Evolutionary conservation across 2,113 vertebrate genomes (phyloP).

Genomic region (Salvator merianae): DNA sequence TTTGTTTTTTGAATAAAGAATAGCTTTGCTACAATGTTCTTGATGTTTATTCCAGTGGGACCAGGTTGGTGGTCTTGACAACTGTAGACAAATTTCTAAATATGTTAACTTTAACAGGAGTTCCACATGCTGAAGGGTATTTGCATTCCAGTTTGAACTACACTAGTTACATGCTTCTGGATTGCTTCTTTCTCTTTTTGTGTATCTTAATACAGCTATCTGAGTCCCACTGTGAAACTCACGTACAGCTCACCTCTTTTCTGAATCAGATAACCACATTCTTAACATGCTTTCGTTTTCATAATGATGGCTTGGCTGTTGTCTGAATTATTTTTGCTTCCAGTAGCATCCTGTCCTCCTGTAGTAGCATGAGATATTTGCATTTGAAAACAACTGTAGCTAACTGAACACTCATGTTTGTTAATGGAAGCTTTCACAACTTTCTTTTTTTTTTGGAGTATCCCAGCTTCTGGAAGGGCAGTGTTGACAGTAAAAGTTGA

Average conservation of each 20-base stretch:
- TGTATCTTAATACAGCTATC: not conserved
- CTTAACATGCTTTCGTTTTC: not conserved
- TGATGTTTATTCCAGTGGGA: too few species aligned
- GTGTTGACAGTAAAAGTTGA: not conserved
- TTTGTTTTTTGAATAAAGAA: too few species aligned
- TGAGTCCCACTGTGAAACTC: not conserved
- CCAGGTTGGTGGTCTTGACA: too few species aligned
- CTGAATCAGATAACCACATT: not conserved
- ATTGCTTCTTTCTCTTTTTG: not conserved
- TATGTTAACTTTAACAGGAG: too few species aligned
- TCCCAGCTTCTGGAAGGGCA: not conserved
- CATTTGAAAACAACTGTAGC: too few species aligned
- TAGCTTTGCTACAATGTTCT: too few species aligned
- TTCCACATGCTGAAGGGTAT: not conserved
- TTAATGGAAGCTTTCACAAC: not conserved
- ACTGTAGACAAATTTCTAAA: too few species aligned
- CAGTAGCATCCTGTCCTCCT: not conserved
- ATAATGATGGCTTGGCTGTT: not conserved
- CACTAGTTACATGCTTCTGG: not conserved
- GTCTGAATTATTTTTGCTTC: not conserved
- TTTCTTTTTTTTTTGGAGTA: not conserved
- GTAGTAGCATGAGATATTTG: too few species aligned
- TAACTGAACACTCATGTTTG: too few species aligned
- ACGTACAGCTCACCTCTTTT: not conserved
- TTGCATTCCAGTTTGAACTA: not conserved